These are phyloP conservation scores for Antennarius striatus DNA, from an alignment of 2,113 vertebrate species.

Conservation along the genomic window DNA sequence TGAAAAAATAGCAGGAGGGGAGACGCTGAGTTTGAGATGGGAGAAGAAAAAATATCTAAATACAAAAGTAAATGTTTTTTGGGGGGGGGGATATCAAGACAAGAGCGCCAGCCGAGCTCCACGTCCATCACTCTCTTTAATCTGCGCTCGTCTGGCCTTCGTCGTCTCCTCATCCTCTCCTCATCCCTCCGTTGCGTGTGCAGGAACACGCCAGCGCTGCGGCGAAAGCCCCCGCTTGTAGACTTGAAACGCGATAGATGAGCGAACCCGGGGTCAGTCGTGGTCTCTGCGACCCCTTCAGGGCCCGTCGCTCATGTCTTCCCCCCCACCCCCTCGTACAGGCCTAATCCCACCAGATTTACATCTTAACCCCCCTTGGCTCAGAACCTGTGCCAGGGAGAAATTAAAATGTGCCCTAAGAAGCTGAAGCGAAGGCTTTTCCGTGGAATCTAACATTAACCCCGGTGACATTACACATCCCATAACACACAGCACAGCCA, in stretches of 20 bases:
- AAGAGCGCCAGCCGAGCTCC: constrained; percentile 30
- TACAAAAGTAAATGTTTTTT: no score
- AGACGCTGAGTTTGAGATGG: constrained; percentile 18
- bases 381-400: constrained; percentile 48
- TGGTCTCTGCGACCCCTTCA: constrained; percentile 18
- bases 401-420: constrained; percentile 66
- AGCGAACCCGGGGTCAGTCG: constrained; percentile 28
- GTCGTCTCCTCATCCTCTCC: constrained; percentile 51
- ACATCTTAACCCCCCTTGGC: constrained; percentile 57
- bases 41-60: constrained; percentile 9
- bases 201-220: constrained; percentile 26
- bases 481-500: constrained; percentile 8
- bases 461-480: constrained; percentile 40
- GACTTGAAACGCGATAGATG: constrained; percentile 13
- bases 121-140: constrained; percentile 46
- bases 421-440: constrained; percentile 54
- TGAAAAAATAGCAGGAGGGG: constrained; percentile 59
- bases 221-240: constrained; percentile 51
- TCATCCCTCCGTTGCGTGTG: constrained; percentile 61
- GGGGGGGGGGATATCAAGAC: no score
- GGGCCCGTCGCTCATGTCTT: constrained; percentile 55
- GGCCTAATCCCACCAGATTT: constrained; percentile 70
- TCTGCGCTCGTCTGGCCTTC: constrained; percentile 50
- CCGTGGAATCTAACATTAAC: constrained; percentile 36
- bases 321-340: constrained; percentile 55